A percentile compares a stretch with the other conserved stretches of the same genome.
Evolutionary conservation across 2,797 vertebrate species (phyloP).

Genomic region (Malurus leucopterus): DNA sequence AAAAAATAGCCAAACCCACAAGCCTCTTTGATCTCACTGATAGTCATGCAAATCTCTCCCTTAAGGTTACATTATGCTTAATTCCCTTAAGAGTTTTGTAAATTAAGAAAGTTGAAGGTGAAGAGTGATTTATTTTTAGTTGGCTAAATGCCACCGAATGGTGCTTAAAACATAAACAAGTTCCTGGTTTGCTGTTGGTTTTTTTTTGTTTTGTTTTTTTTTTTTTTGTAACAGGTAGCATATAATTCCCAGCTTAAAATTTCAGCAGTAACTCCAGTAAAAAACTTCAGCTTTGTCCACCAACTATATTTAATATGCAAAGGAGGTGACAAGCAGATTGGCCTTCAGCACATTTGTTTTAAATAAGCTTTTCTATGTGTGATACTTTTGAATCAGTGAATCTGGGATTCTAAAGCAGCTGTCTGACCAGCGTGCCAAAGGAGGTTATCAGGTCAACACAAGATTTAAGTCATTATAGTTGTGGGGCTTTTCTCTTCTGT

Average conservation of each 20-base stretch:
- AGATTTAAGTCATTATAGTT: background rate
- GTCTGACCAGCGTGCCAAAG: background rate
- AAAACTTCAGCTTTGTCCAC: background rate
- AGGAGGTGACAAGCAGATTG: background rate
- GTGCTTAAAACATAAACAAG: background rate
- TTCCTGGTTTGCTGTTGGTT: background rate
- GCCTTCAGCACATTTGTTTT: background rate
- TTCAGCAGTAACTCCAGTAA: background rate
- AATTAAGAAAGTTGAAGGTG: background rate
- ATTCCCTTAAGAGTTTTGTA: background rate
- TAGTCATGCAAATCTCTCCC: background rate
- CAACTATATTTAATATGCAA: background rate
- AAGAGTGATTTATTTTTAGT: background rate
- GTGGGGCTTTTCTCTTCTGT: background rate
- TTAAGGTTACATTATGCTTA: background rate
- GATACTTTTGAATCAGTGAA: background rate
- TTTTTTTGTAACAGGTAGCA: background rate
- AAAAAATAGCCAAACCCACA: background rate
- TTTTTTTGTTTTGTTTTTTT: background rate
- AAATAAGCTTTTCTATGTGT: background rate
- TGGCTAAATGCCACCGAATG: background rate
- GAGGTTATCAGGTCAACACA: background rate
- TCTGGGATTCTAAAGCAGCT: background rate
- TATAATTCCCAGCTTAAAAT: background rate
- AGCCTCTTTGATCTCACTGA: background rate